Percentiles rank a stretch among this genome's conserved stretches.
Evolutionary conservation across 1,140 invertebrate species (phyloP).

Genomic region (Phortica variegata): DNA sequence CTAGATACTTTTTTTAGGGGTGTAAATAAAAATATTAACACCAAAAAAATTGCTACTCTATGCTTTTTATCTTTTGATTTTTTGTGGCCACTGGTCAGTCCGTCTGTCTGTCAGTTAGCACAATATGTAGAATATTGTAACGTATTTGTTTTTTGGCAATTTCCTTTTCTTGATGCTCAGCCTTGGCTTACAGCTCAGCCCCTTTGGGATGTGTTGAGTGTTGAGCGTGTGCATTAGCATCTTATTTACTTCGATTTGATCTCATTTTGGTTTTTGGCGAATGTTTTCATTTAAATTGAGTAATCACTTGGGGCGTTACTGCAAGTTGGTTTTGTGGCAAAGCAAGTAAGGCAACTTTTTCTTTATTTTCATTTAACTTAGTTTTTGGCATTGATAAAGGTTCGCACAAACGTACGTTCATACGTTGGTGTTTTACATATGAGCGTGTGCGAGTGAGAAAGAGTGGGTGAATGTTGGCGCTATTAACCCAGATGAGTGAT

Average conservation of each 20-base stretch:
- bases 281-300: slow-evolving; percentile 43
- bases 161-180: slow-evolving; percentile 1
- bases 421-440: too few species aligned
- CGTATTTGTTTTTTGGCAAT: slow-evolving; percentile 21
- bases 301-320: slow-evolving; percentile 37
- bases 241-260: not conserved
- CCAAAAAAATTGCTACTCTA: slow-evolving; percentile 10
- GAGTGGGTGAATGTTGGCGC: too few species aligned
- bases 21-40: slow-evolving; percentile 52
- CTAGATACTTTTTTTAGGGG: slow-evolving; percentile 24
- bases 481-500: slow-evolving; percentile 11
- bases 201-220: not conserved
- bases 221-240: slow-evolving; percentile 8
- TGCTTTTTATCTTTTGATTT: not conserved
- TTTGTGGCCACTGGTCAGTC: slow-evolving; percentile 19
- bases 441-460: too few species aligned
- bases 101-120: slow-evolving; percentile 34
- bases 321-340: too few species aligned
- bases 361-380: too few species aligned
- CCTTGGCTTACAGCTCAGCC: too few species aligned
- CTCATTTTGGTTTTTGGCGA: slow-evolving; percentile 1
- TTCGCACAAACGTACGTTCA: too few species aligned
- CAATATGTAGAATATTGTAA: slow-evolving; percentile 35
- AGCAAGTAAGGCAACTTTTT: too few species aligned
- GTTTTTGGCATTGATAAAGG: slow-evolving; percentile 16